phyloP scores from a whole-genome alignment of 2,113 vertebrate genomes.

The Andinoacara biseriatus region DNA sequence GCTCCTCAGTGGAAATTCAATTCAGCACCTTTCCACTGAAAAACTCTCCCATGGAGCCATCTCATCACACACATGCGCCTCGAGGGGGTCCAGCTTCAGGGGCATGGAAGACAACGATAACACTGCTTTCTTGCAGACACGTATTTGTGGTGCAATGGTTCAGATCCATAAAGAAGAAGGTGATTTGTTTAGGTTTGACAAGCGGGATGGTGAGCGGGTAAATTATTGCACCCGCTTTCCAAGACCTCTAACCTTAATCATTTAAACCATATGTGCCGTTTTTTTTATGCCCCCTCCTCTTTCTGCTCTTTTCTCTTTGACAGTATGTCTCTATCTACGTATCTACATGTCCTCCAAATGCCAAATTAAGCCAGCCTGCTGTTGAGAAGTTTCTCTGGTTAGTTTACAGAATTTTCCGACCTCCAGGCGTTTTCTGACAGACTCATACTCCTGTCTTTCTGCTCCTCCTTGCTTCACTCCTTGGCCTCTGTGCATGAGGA shows the following conservation, averaged over 20 bases:
- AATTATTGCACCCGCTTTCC: constrained; percentile 41
- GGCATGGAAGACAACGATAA: background rate
- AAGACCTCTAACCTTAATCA: constrained; percentile 38
- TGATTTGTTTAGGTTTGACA: constrained; percentile 41
- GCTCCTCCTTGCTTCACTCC: constrained; percentile 60
- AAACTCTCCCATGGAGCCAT: constrained; percentile 15
- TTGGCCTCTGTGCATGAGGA: constrained; percentile 54
- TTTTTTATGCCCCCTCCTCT: background rate
- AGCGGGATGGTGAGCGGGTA: constrained; percentile 32
- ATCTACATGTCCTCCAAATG: constrained; percentile 30
- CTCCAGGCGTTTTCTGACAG: constrained; percentile 74
- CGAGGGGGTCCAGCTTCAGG: constrained; percentile 8
- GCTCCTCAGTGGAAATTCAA: constrained; percentile 64
- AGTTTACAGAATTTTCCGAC: constrained; percentile 79
- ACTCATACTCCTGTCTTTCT: constrained; percentile 56
- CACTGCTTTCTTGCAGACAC: background rate
- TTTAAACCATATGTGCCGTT: constrained; percentile 42
- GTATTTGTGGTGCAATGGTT: constrained; percentile 11
- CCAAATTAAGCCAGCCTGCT: constrained; percentile 38
- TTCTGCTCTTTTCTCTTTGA: constrained; percentile 7
- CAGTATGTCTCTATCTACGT: constrained; percentile 25
- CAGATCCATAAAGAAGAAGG: background rate
- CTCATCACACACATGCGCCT: constrained; percentile 37
- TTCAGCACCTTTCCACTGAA: constrained; percentile 64
- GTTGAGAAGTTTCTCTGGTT: constrained; percentile 61